A percentile compares a stretch with the other conserved stretches of the same genome.
These are phyloP conservation scores for Columba guinea DNA, from an alignment of 2,797 vertebrate species.

Conservation along the genomic window DNA sequence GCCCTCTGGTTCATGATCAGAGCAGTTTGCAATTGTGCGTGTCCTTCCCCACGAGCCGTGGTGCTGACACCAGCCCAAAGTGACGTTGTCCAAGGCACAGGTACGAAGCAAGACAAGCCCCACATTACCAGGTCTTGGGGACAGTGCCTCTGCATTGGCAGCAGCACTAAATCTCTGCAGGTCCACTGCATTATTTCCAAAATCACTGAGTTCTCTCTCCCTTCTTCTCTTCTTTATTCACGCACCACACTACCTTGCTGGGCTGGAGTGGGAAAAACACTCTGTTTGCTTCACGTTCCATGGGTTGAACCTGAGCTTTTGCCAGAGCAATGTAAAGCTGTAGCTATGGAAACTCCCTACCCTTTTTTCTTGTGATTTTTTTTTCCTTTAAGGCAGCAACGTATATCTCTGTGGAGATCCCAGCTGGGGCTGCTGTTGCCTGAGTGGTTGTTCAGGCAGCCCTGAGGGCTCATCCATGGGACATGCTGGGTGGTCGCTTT, in stretches of 20 bases:
- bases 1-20: not conserved
- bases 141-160: not conserved
- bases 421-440: not conserved
- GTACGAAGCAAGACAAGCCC: not conserved
- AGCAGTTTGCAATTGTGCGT: fast-evolving
- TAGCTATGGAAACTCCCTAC: slow-evolving; percentile 70
- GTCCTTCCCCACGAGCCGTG: fast-evolving
- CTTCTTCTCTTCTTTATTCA: not conserved
- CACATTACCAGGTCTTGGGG: not conserved
- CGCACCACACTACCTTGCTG: not conserved
- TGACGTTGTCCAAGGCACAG: fast-evolving
- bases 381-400: not conserved
- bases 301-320: not conserved
- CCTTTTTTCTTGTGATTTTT: not conserved
- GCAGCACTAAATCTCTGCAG: not conserved
- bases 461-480: too few relatives aligned
- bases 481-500: not conserved
- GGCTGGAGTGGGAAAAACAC: not conserved
- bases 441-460: not conserved
- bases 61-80: not conserved
- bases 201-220: not conserved
- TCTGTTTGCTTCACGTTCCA: not conserved
- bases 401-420: not conserved
- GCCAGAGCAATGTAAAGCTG: not conserved
- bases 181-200: not conserved